Evolutionary conservation across 2,797 vertebrate species (phyloP).

Genomic region (Crocodylus rhombifer): DNA sequence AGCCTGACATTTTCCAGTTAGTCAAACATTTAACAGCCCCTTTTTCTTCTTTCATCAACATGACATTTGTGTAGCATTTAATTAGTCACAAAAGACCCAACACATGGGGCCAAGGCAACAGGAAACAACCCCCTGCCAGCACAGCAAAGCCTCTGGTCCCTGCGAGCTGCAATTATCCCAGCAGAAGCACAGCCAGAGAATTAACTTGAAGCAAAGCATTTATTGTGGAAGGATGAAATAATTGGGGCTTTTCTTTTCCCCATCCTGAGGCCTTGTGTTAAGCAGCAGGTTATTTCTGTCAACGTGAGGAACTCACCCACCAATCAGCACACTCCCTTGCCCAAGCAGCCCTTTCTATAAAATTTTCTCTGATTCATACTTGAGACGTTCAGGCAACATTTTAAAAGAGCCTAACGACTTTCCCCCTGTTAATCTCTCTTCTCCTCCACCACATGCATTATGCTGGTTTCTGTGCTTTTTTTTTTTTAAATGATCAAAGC

Average conservation of each 20-base stretch:
- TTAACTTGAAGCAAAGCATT: neutral
- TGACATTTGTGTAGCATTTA: neutral
- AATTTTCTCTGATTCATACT: neutral
- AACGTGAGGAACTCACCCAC: neutral
- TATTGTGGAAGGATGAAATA: neutral
- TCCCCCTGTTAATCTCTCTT: neutral
- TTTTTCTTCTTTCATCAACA: neutral
- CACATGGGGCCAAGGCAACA: neutral
- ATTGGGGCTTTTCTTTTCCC: fast-evolving
- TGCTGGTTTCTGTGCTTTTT: neutral
- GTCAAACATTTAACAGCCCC: neutral
- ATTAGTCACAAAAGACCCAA: neutral
- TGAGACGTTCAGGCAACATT: neutral
- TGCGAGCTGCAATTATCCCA: neutral
- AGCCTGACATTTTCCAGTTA: neutral
- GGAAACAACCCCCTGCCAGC: neutral
- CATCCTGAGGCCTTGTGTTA: neutral
- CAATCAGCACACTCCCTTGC: no score
- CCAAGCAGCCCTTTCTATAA: neutral
- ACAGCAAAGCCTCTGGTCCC: neutral
- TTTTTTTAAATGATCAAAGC: neutral
- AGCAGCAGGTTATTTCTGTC: neutral
- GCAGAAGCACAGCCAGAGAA: neutral
- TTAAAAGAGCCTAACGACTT: neutral
- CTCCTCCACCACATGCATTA: neutral